phyloP scores from a whole-genome alignment of 2,113 vertebrate species.

The Dipodomys merriami region DNA sequence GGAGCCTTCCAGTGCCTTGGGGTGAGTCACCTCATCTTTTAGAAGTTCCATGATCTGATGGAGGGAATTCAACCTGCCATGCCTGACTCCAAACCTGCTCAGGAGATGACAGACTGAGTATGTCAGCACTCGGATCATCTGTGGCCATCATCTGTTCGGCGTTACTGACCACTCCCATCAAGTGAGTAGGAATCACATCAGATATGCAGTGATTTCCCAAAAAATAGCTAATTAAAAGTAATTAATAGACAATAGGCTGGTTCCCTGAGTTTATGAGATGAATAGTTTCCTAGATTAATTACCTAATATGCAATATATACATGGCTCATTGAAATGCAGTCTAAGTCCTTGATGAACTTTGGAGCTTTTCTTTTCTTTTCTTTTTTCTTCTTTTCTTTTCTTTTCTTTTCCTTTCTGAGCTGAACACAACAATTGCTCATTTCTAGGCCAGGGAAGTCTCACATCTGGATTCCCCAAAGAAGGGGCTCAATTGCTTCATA shows the following conservation, averaged over 20 bases:
- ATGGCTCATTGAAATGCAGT: constrained; percentile 81
- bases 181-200: not conserved
- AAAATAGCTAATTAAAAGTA: constrained; percentile 83
- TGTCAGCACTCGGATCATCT: not conserved
- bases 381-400: constrained; percentile 57
- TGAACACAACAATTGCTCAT: constrained; percentile 84
- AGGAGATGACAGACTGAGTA: not conserved
- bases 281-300: constrained; percentile 84
- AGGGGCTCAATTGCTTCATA: constrained; percentile 87
- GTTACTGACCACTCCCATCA: not conserved
- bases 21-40: not conserved
- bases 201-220: constrained; percentile 64
- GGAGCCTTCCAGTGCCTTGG: not conserved
- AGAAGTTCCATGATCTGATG: not conserved
- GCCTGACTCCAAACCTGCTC: not conserved
- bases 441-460: constrained; percentile 82
- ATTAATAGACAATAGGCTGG: constrained; percentile 77
- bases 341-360: constrained; percentile 84
- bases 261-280: constrained; percentile 81
- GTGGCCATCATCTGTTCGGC: not conserved
- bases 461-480: constrained; percentile 82
- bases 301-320: constrained; percentile 78
- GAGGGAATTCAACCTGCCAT: not conserved
- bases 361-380: constrained; percentile 77
- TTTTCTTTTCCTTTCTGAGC: constrained; percentile 68